Evolutionary conservation across 2,888 invertebrate species (phyloP).

Genomic region (Cerastoderma edule): DNA sequence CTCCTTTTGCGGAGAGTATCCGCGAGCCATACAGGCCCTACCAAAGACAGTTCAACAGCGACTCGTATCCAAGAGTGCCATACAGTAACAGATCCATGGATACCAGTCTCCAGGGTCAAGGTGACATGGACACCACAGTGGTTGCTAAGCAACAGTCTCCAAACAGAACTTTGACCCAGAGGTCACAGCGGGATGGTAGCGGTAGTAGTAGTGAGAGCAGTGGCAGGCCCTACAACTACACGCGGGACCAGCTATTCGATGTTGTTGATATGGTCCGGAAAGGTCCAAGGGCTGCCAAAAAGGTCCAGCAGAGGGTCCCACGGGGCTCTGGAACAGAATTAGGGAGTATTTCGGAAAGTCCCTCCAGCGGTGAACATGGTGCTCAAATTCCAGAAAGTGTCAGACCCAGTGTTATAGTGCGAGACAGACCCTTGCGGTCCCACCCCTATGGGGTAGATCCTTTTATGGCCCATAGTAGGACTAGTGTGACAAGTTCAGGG

Average conservation of each 20-base stretch:
- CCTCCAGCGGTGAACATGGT: slow-evolving; percentile 46
- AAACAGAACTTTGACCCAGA: slow-evolving; percentile 43
- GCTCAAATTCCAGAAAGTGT: slow-evolving; percentile 56
- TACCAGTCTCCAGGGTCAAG: slow-evolving; percentile 37
- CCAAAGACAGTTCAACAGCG: slow-evolving; percentile 45
- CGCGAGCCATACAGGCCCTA: slow-evolving; percentile 53
- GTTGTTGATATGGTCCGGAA: slow-evolving; percentile 71
- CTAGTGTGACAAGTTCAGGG: slow-evolving; percentile 65
- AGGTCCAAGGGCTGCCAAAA: slow-evolving; percentile 59
- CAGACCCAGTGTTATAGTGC: slow-evolving; percentile 56
- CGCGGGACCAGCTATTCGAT: slow-evolving; percentile 75
- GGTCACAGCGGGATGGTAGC: slow-evolving; percentile 36
- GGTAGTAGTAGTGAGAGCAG: slow-evolving; percentile 64
- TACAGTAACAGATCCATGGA: slow-evolving; percentile 41
- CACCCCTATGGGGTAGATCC: slow-evolving; percentile 34
- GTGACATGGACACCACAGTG: slow-evolving; percentile 54
- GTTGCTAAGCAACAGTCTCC: slow-evolving; percentile 53
- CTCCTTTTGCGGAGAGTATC: slow-evolving; percentile 55
- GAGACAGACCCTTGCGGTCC: slow-evolving; percentile 50
- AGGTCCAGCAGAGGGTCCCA: slow-evolving; percentile 36
- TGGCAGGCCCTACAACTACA: slow-evolving; percentile 69
- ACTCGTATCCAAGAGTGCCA: slow-evolving; percentile 49
- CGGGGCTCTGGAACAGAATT: slow-evolving; percentile 51
- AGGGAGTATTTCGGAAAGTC: slow-evolving; percentile 52
- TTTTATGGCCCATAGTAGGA: slow-evolving; percentile 51